Evolutionary conservation across 1,140 invertebrate genomes (phyloP).

Genomic region (Ceratosolen fusciceps): DNA sequence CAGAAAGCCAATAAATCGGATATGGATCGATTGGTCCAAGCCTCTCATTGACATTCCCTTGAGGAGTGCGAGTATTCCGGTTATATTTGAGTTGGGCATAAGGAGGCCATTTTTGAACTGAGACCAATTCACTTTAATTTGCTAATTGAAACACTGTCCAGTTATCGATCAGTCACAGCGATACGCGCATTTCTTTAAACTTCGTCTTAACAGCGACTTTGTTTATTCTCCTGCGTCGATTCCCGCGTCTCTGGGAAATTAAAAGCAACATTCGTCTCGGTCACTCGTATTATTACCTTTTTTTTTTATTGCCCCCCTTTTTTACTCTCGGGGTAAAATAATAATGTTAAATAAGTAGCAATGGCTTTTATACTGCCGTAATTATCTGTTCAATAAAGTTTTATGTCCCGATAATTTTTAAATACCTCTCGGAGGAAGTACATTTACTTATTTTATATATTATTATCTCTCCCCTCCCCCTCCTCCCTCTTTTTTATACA

Average conservation of each 20-base stretch:
- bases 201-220: neutral
- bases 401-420: neutral
- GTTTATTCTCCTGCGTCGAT: neutral
- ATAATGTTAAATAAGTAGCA: neutral
- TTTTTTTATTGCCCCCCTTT: neutral
- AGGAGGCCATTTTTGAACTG: neutral
- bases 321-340: neutral
- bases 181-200: neutral
- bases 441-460: neutral
- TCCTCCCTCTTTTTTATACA: neutral
- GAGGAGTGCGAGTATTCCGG: neutral
- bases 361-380: neutral
- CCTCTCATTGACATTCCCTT: neutral
- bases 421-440: neutral
- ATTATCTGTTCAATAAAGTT: conserved; percentile 4
- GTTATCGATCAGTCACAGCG: neutral
- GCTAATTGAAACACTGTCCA: neutral
- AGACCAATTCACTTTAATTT: conserved; percentile 1
- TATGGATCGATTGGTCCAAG: neutral
- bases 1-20: neutral
- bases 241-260: neutral
- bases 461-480: neutral
- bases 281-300: too few species aligned
- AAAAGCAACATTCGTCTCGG: neutral
- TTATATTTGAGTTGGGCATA: neutral